Evolutionary conservation across 2,888 invertebrate species (phyloP).

Genomic region (Eristalis pertinax): DNA sequence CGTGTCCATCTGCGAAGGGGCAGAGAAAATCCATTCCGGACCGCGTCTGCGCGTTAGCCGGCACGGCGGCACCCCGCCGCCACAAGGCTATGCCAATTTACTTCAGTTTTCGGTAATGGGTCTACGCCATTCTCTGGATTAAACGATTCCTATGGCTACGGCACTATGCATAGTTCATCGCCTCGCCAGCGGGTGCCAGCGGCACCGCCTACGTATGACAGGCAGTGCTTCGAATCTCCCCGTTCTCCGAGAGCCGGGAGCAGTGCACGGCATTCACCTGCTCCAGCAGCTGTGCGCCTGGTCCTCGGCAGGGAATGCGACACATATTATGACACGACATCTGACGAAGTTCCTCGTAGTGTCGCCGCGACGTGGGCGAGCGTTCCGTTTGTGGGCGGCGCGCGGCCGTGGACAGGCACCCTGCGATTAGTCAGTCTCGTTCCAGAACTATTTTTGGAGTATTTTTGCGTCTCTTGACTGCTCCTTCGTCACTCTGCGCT

Average conservation of each 20-base stretch:
- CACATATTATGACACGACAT: conserved; percentile 12
- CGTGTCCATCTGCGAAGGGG: background rate
- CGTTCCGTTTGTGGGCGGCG: background rate
- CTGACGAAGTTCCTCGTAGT: background rate
- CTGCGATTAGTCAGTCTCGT: conserved; percentile 42
- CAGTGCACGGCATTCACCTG: conserved; percentile 3
- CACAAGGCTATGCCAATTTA: conserved; percentile 44
- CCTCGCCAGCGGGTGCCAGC: conserved; percentile 7
- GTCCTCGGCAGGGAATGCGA: conserved; percentile 26
- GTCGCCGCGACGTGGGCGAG: background rate
- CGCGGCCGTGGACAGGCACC: background rate
- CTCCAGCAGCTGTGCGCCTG: conserved; percentile 25
- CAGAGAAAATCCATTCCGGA: conserved; percentile 37
- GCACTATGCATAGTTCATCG: conserved; percentile 45
- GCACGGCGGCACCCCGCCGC: conserved; percentile 11
- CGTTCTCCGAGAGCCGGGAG: background rate
- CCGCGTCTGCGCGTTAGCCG: conserved; percentile 47
- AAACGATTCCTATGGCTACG: conserved; percentile 28
- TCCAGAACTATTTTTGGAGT: conserved; percentile 59
- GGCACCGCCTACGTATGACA: conserved; percentile 10
- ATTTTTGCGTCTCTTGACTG: background rate
- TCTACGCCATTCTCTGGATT: conserved; percentile 22
- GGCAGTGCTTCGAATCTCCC: background rate
- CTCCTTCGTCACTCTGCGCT: conserved; percentile 38
- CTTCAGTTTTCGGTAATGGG: conserved; percentile 34